Evolutionary conservation across 2,113 vertebrate genomes (phyloP).

Genomic region (Rissa tridactyla): DNA sequence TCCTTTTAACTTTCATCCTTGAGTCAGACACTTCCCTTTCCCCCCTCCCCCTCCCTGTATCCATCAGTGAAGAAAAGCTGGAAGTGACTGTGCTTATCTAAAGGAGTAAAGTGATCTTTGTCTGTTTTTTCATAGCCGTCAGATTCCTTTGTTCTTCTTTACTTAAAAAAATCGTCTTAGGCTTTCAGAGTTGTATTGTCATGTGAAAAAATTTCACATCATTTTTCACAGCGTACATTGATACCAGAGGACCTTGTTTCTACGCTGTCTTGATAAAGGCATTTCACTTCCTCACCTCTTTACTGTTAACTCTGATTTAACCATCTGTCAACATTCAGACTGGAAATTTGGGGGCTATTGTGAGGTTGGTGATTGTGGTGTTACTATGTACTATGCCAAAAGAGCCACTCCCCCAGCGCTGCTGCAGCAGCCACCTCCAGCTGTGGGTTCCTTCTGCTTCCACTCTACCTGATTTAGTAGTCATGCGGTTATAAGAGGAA

Average conservation of each 20-base stretch:
- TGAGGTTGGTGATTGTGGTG: neutral
- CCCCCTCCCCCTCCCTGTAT: neutral
- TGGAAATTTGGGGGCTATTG: neutral
- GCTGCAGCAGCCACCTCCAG: neutral
- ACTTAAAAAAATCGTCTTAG: neutral
- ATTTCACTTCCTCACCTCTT: neutral
- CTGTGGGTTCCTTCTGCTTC: neutral
- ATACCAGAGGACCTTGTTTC: neutral
- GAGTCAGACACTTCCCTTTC: neutral
- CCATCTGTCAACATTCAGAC: neutral
- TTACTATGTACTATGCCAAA: neutral
- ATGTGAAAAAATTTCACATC: rapidly evolving
- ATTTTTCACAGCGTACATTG: neutral
- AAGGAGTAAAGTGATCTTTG: neutral
- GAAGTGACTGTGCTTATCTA: slow-evolving; percentile 36
- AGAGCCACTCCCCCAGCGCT: neutral
- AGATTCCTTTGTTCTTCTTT: neutral
- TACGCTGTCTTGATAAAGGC: neutral
- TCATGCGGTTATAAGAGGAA: neutral
- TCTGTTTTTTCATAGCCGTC: neutral
- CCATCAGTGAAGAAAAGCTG: slow-evolving; percentile 34
- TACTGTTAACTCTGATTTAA: neutral
- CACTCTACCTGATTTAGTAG: neutral
- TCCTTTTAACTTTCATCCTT: neutral
- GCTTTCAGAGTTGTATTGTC: neutral